phyloP scores from a whole-genome alignment of 2,797 vertebrate species.

The Coregonus suidteri region DNA sequence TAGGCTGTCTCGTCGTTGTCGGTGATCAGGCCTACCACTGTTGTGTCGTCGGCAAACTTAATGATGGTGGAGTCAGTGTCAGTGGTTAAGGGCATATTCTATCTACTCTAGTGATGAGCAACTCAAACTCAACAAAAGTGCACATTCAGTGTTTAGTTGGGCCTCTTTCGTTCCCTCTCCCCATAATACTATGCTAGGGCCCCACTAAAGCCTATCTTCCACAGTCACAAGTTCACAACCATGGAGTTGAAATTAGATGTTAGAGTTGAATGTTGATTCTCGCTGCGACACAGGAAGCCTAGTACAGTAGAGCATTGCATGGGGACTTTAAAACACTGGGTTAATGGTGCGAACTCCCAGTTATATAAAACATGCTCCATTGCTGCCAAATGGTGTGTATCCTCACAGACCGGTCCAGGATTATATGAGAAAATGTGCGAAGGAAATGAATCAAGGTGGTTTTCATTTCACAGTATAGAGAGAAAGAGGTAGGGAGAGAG shows the following conservation, averaged over 20 bases:
- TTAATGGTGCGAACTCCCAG: conserved; percentile 46
- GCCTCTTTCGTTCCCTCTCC: neutral
- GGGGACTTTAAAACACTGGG: conserved; percentile 28
- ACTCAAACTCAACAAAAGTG: neutral
- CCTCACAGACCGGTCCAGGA: conserved; percentile 38
- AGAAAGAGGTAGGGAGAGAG: neutral
- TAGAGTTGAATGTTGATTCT: conserved; percentile 29
- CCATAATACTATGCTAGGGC: neutral
- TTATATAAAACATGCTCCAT: conserved; percentile 54
- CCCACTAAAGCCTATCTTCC: conserved; percentile 10
- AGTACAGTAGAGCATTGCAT: neutral
- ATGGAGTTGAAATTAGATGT: conserved; percentile 8
- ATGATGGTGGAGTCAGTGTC: neutral
- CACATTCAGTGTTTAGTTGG: neutral
- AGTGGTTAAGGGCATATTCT: neutral
- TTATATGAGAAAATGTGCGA: conserved; percentile 28
- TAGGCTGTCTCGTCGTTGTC: too few relatives aligned
- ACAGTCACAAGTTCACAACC: neutral
- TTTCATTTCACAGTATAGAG: conserved; percentile 41
- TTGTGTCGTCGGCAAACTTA: too few relatives aligned
- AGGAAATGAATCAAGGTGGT: conserved; percentile 41
- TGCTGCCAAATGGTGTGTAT: conserved; percentile 50
- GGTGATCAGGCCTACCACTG: too few relatives aligned
- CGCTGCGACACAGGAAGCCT: conserved; percentile 29
- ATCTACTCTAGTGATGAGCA: neutral